Evolutionary conservation across 2,113 vertebrate genomes (phyloP).

Genomic region (Mola mola): DNA sequence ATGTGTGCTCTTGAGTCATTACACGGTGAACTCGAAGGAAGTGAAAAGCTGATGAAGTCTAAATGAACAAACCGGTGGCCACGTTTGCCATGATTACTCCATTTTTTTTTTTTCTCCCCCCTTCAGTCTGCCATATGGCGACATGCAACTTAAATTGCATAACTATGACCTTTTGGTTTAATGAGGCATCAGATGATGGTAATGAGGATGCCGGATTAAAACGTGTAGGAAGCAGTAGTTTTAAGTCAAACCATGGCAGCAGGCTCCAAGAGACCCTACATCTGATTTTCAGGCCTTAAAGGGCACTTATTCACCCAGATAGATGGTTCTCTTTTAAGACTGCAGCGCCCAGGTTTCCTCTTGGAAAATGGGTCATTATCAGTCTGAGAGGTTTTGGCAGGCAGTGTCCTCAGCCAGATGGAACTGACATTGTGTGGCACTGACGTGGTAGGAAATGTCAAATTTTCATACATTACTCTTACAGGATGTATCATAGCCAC

Average conservation of each 20-base stretch:
- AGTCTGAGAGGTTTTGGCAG: constrained; percentile 43
- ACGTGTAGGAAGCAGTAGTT: constrained; percentile 13
- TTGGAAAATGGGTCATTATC: constrained; percentile 71
- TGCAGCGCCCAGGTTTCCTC: constrained; percentile 8
- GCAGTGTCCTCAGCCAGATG: constrained; percentile 47
- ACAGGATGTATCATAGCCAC: no score
- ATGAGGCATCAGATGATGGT: constrained; percentile 47
- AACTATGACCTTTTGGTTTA: constrained; percentile 42
- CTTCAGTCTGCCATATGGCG: constrained; percentile 36
- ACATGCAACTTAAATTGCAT: constrained; percentile 46
- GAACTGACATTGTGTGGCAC: constrained; percentile 40
- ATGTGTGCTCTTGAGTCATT: constrained; percentile 8
- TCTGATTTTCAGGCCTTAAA: not conserved
- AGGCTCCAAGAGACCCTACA: not conserved
- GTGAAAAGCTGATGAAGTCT: constrained; percentile 19
- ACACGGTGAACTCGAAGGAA: constrained; percentile 23
- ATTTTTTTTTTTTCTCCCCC: not conserved
- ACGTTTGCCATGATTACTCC: constrained; percentile 8
- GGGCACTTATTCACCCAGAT: not conserved
- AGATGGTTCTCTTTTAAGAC: constrained; percentile 17
- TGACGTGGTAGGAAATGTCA: constrained; percentile 4
- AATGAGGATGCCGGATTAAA: constrained; percentile 34
- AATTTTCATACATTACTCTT: no score
- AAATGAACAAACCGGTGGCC: constrained; percentile 18
- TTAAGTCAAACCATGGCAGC: not conserved